Evolutionary conservation across 2,888 invertebrate genomes (phyloP), one percentile per base, ranked within the genome.

Genomic region (Colletes collaris): DNA sequence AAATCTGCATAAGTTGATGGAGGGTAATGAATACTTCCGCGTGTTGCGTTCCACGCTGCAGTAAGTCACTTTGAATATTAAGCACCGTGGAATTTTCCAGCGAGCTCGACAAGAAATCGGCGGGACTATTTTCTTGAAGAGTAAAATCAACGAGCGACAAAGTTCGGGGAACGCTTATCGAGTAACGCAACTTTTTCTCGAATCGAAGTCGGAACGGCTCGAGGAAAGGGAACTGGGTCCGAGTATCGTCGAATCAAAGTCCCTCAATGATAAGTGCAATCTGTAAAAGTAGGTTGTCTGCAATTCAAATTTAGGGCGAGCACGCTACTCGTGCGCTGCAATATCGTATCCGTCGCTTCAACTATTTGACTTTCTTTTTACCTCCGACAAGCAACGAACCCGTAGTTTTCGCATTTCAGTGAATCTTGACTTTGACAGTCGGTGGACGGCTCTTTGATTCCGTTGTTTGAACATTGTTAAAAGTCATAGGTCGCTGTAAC

Each of bases 1-100:
- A 77, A 74, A 74, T 83, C 83, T 79, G 75, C 79, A 69, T 79
- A 76, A 74, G 69, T 79, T 76, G 79, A 79, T 79, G 68, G 69
- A 35, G 65, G 79, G 59, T 82, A 79, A 83, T 79, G 83, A 82
- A 74, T 77, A 63, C 67, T 67, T 74, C 73, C 77, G 82, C 49
- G 68, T 66, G 13, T 63, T 46, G 73, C 67, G 67, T 65, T 77
- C 46, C 11, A 52, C 56, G 11, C 1, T 13, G 35, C 64, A 58
- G 55, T 73, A 55, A 77, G 63, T 65, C 82, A 64, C 69, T 52
- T 58, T 35, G 79, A 69, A 59, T 79, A 82, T 82, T 75, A 75
- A 82, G 37, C 58, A 46, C 46, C 35, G 27, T 56, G 64, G 49
- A 73, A 62, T 65, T 76, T 52, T 35, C 52, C n/a, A n/a, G 67